phyloP scores from a whole-genome alignment of 2,888 invertebrate species.

The Lymantria monacha region DNA sequence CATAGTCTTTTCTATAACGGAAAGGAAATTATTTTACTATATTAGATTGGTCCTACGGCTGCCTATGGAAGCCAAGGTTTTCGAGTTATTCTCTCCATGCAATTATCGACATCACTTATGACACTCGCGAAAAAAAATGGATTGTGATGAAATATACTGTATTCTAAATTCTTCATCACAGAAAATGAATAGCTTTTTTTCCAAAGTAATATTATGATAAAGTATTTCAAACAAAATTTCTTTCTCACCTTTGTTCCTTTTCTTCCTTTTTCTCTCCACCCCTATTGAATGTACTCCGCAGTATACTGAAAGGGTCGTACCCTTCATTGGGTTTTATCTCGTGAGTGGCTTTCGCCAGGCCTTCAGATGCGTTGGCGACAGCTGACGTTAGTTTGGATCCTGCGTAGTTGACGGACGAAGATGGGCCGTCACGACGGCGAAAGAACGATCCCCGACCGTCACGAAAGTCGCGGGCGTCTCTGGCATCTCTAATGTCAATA shows the following conservation, averaged over 20 bases:
- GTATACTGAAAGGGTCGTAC: constrained; percentile 65
- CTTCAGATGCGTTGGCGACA: constrained; percentile 36
- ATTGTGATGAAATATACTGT: no score
- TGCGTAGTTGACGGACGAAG: constrained; percentile 42
- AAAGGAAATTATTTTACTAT: no score
- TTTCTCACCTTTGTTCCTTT: constrained; percentile 21
- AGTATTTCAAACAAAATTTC: background rate
- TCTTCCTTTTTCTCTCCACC: constrained; percentile 38
- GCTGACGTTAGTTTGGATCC: constrained; percentile 47
- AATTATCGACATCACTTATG: no score
- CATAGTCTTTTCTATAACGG: no score
- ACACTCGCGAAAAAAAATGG: no score
- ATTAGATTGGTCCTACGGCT: no score
- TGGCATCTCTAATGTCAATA: constrained; percentile 1
- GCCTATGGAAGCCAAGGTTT: no score
- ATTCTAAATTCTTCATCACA: no score
- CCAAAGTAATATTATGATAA: no score
- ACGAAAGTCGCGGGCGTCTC: constrained; percentile 20
- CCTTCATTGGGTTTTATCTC: constrained; percentile 34
- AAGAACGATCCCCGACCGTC: background rate
- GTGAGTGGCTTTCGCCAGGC: constrained; percentile 15
- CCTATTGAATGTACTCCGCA: constrained; percentile 65
- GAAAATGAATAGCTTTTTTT: no score
- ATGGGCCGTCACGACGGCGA: constrained; percentile 47
- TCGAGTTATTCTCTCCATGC: no score